These are phyloP conservation scores for Aleiodes testaceus DNA, from an alignment of 2,888 invertebrate species.

Conservation along the genomic window DNA sequence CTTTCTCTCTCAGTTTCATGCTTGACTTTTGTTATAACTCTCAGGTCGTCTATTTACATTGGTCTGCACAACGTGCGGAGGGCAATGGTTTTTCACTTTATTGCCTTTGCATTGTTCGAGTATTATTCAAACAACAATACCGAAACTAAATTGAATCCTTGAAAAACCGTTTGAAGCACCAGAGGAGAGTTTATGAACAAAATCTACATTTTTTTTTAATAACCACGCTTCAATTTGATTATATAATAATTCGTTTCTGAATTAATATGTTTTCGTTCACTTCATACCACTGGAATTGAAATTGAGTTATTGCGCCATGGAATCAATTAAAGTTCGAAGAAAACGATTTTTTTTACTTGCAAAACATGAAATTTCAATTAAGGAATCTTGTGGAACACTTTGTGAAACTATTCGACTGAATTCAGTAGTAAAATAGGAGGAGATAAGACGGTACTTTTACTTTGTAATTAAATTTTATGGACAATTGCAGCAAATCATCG, in stretches of 20 bases:
- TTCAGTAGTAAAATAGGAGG: too few species aligned
- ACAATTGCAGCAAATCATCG: too few species aligned
- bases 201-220: constrained; percentile 27
- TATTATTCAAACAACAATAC: constrained; percentile 57
- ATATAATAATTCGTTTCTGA: neutral
- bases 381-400: too few species aligned
- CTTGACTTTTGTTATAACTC: constrained; percentile 12
- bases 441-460: too few species aligned
- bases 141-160: constrained; percentile 50
- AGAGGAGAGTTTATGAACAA: constrained; percentile 9
- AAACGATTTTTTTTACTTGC: too few species aligned
- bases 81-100: constrained; percentile 49
- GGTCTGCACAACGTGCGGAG: constrained; percentile 4
- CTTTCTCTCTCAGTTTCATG: constrained; percentile 11
- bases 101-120: constrained; percentile 56
- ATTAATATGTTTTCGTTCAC: too few species aligned
- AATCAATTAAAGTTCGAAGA: too few species aligned
- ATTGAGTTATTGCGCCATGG: too few species aligned
- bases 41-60: constrained; percentile 31
- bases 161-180: constrained; percentile 27
- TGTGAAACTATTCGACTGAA: too few species aligned
- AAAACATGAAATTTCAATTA: too few species aligned
- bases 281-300: neutral
- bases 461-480: too few species aligned
- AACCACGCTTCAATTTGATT: neutral